These are phyloP conservation scores for Anniella stebbinsi DNA, from an alignment of 2,797 vertebrate genomes.

Conservation along the genomic window DNA sequence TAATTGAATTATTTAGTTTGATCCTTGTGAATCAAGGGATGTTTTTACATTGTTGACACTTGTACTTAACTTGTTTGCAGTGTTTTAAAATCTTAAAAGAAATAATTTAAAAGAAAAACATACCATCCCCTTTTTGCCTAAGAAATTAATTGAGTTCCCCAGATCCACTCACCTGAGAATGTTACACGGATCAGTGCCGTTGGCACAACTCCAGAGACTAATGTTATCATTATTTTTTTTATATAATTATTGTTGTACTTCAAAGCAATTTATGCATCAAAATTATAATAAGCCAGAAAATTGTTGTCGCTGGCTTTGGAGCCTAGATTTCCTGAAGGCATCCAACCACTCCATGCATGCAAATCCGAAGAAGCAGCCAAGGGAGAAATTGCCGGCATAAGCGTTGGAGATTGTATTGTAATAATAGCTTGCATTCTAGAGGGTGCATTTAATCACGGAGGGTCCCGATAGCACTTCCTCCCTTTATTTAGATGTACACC, in stretches of 20 bases:
- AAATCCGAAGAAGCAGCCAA: conserved; percentile 24
- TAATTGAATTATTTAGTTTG: not conserved
- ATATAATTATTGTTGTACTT: conserved; percentile 32
- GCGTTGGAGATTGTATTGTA: conserved; percentile 11
- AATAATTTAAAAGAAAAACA: not conserved
- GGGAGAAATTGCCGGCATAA: conserved; percentile 18
- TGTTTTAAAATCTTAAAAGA: not conserved
- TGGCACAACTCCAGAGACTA: conserved; percentile 7
- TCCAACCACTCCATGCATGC: conserved; percentile 5
- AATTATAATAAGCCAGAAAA: conserved; percentile 43
- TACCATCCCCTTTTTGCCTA: not conserved
- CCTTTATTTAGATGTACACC: conserved; percentile 13
- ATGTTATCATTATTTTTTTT: conserved; percentile 34
- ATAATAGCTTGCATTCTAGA: conserved; percentile 17
- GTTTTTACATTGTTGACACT: not conserved
- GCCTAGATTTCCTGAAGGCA: conserved; percentile 19
- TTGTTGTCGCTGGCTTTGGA: conserved; percentile 37
- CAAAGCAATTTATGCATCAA: conserved; percentile 34
- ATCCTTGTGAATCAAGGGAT: not conserved
- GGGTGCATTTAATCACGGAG: conserved; percentile 4
- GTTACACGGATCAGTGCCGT: not conserved
- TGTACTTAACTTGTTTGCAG: not conserved
- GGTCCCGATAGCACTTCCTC: not conserved
- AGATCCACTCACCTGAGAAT: not conserved
- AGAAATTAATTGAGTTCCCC: not conserved